These are phyloP conservation scores for Drosophila repletoides DNA, from an alignment of 1,140 invertebrate genomes.

Conservation along the genomic window DNA sequence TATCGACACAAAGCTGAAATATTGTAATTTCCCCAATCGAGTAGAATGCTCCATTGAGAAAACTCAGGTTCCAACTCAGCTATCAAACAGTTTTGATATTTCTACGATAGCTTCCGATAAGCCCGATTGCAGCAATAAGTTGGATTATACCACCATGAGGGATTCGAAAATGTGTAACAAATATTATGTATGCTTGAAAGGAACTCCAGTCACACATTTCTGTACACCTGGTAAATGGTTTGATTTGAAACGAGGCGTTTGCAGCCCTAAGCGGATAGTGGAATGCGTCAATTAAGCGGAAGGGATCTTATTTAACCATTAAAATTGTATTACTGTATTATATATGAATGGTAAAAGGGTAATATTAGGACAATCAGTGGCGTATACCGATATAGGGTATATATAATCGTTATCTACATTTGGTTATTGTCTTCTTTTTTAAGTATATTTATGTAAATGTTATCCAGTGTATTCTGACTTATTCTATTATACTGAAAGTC, in stretches of 20 bases:
- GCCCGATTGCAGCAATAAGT: constrained; percentile 24
- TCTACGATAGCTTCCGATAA: no score
- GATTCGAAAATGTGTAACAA: constrained; percentile 44
- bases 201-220: constrained; percentile 33
- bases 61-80: not conserved
- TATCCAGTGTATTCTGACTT: constrained; percentile 10
- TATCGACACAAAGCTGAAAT: constrained; percentile 32
- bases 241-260: constrained; percentile 31
- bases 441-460: not conserved
- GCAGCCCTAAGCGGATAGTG: constrained; percentile 23
- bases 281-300: constrained; percentile 4
- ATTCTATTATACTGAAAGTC: not conserved
- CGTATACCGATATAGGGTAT: constrained; percentile 10
- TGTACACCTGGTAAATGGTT: constrained; percentile 50
- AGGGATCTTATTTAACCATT: not conserved
- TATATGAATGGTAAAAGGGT: constrained; percentile 5
- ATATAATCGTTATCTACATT: constrained; percentile 7
- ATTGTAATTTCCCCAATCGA: constrained; percentile 38
- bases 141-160: constrained; percentile 13
- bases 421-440: constrained; percentile 5
- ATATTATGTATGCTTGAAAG: constrained; percentile 43
- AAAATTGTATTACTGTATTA: constrained; percentile 1
- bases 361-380: constrained; percentile 6
- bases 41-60: constrained; percentile 35
- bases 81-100: not conserved